A percentile compares a stretch with the other conserved stretches of the same genome.
Evolutionary conservation across 2,888 invertebrate genomes (phyloP).

Genomic region (Mythimna loreyi): DNA sequence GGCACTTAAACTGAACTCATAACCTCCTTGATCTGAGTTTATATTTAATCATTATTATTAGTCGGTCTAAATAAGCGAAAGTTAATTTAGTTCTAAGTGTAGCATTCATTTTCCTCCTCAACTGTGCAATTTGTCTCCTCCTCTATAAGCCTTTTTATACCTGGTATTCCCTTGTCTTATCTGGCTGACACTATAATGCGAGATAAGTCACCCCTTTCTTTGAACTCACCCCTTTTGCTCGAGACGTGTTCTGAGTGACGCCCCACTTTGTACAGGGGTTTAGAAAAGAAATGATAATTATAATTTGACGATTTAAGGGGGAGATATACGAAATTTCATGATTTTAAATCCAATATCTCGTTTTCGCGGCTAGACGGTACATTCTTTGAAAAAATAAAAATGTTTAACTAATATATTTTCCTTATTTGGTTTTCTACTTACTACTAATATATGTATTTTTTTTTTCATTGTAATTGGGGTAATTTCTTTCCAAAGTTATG

Average conservation of each 20-base stretch:
- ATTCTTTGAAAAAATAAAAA: no score
- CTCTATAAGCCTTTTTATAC: constrained; percentile 28
- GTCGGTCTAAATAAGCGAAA: not conserved
- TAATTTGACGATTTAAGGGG: constrained; percentile 22
- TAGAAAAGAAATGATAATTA: constrained; percentile 34
- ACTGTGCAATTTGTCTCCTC: constrained; percentile 34
- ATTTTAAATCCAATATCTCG: no score
- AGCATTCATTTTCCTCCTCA: not conserved
- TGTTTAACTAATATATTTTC: no score
- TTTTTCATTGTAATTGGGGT: no score
- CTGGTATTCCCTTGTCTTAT: constrained; percentile 30
- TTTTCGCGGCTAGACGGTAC: no score
- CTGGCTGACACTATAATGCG: constrained; percentile 25
- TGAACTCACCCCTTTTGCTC: constrained; percentile 39
- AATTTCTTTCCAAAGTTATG: no score
- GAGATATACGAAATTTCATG: no score
- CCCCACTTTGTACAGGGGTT: constrained; percentile 4
- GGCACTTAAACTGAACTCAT: no score
- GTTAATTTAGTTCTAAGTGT: not conserved
- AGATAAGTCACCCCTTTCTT: constrained; percentile 45
- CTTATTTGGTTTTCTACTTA: no score
- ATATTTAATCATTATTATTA: not conserved
- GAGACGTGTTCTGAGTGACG: constrained; percentile 8
- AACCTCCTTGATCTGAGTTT: no score
- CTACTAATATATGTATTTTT: no score